Conservation (phyloP, 2,113 vertebrate species). For the Pachypanchax playfairii region DNA sequence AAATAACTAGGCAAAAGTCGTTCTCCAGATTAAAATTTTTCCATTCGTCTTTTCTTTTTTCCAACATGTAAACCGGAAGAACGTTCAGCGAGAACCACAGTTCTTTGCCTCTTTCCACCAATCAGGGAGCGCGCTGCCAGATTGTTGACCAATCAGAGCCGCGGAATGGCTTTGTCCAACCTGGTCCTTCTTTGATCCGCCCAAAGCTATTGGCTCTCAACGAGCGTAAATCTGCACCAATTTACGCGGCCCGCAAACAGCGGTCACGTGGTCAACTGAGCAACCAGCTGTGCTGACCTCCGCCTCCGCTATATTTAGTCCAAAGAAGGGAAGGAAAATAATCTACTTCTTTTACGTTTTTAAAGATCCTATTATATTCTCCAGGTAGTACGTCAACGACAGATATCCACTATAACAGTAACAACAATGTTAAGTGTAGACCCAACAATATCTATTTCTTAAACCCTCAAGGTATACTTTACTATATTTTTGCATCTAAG, state of each 20-base stretch:
- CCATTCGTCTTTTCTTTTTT: conserved; percentile 79
- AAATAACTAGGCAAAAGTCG: conserved; percentile 46
- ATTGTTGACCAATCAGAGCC: conserved; percentile 38
- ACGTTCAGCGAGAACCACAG: conserved; percentile 25
- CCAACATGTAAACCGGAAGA: conserved; percentile 78
- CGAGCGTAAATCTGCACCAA: not conserved
- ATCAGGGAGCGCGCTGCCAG: conserved; percentile 10
- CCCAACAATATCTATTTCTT: too few species aligned
- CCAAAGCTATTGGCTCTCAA: not conserved
- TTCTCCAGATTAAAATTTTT: conserved; percentile 70
- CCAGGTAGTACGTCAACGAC: too few species aligned
- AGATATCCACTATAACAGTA: too few species aligned
- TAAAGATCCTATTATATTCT: too few species aligned
- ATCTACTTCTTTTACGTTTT: too few species aligned
- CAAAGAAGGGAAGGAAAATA: too few species aligned
- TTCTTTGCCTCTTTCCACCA: conserved; percentile 34
- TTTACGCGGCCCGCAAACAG: too few species aligned
- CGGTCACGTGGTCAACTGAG: not conserved
- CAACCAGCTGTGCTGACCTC: not conserved
- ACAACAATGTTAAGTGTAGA: too few species aligned
- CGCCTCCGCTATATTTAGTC: too few species aligned
- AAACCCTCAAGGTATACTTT: too few species aligned
- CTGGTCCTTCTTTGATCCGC: not conserved
- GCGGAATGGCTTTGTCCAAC: conserved; percentile 15
- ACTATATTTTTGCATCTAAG: too few species aligned